Base-by-base conservation (phyloP, 2,113 vertebrate species). In the Thomomys bottae region DNA sequence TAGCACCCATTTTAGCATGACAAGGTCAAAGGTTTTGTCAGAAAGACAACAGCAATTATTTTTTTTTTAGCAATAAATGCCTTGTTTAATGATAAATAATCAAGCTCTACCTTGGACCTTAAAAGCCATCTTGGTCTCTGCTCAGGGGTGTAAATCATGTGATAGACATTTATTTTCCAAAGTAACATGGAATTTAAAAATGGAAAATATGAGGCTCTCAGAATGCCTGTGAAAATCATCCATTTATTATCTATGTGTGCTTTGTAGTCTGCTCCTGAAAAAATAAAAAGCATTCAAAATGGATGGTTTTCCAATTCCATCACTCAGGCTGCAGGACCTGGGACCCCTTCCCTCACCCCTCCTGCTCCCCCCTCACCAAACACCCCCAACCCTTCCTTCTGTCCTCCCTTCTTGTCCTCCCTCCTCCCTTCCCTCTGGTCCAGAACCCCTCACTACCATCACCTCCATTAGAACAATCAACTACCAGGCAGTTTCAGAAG, bases 211-310 rank as follows among this genome's bases (percentile, higher is more conserved):
- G 95, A 97, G 95, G 96, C 92, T 93, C 94, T 94, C 76, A 83
- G 97, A 97, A 95, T 96, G 96, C 94, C 96, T 95, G 92, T 90
- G 97, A 96, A 97, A 97, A 97, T 96, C 97, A 95, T 84, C 95
- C 94, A 89, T 97, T 97, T 98, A 97, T 97, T 97, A 97, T 96
- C 97, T 96, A 97, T 97, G 97, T 97, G 96, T 97, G 95, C 97
- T 97, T 97, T 97, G 97, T 95, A 97, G 97, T 96, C 95, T 96
- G 93, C 96, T 94, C 94, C 95, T 97, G 97, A 11, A 45, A 45
- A 45, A 96, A 97, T 97, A 97, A 97, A 97, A 96, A 91, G 97
- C 96, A 95, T 97, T 97, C 95, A 94, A 93, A 97, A 96, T 93
- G 96, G 95, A 96, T 98, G 96, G 84, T 96, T 97, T 97, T 97